phyloP scores from a whole-genome alignment of 2,113 vertebrate genomes.

The Alligator sinensis region DNA sequence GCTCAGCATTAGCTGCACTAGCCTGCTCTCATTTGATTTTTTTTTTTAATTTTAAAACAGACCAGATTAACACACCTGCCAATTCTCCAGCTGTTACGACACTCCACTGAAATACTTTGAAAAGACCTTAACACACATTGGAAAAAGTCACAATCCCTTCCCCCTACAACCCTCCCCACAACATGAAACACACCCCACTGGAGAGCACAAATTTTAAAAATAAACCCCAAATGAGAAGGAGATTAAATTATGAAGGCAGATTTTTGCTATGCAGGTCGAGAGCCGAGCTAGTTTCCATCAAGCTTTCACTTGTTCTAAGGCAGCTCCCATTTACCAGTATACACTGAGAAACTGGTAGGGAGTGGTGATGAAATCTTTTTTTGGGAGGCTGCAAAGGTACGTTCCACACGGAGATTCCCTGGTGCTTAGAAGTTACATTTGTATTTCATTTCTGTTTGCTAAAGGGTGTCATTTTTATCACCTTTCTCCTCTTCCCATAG shows the following conservation, averaged over 20 bases:
- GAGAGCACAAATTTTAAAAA: constrained; percentile 65
- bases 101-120: constrained; percentile 60
- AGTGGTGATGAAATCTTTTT: not conserved
- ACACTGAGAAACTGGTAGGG: not conserved
- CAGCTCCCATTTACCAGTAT: not conserved
- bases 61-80: constrained; percentile 58
- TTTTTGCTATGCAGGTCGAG: not conserved
- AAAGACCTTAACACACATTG: constrained; percentile 60
- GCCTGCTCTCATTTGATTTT: constrained; percentile 64
- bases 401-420: not conserved
- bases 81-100: constrained; percentile 63
- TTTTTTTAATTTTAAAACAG: constrained; percentile 71
- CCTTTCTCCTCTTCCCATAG: not conserved
- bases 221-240: constrained; percentile 51
- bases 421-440: not conserved
- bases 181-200: constrained; percentile 57
- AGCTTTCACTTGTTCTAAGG: constrained; percentile 42
- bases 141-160: constrained; percentile 60
- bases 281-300: constrained; percentile 35
- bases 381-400: not conserved
- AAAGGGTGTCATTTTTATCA: accelerated
- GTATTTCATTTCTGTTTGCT: not conserved
- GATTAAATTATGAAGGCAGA: constrained; percentile 8
- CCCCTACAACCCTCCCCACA: constrained; percentile 31
- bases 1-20: constrained; percentile 65